Evolutionary conservation across 2,113 vertebrate genomes (phyloP), one percentile per base, ranked within the genome.

Genomic region (Catagonus wagneri): DNA sequence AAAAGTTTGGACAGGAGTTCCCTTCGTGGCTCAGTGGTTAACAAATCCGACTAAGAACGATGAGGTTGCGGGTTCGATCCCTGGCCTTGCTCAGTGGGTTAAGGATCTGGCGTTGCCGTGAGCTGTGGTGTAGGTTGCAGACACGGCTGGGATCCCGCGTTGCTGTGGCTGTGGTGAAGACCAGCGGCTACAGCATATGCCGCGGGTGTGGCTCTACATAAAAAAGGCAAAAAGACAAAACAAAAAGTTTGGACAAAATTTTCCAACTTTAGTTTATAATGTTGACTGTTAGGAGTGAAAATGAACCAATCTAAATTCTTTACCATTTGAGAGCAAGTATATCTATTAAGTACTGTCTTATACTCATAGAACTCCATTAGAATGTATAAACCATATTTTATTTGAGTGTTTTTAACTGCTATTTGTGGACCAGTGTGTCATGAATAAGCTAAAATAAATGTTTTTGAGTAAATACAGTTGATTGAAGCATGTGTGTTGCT

Each of bases 401-500:
- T 61, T n/a, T 85, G n/a, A 16, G 6, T 78, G 36, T 83, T 95
- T 95, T 89, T 76, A 92, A 66, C 20, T 54, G 13, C 25, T 84
- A 9, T 50, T 20, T 87, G 15, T 97, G 60, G 32, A 27, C 29
- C 10, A 22, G 1, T 86, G 14, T 90, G 23, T 92, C 74, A 74
- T 56, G 56, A 85, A 69, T 89, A 60, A 89, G 22, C 29, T 50
- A 83, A 83, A 90, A 87, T 34, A 56, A 54, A 32, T 52, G 16
- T 39, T 15, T 72, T 72, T 86, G 7, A 94, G 7, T 91, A 83
- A 76, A 60, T 78, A 20, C 20, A 39, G n/a, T 61, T 85, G 16
- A 74, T 68, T 65, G 63, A 88, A 27, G 5, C 25, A 78, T 39
- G 22, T 74, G 22, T 54, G 16, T 60, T n/a, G 5, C 74, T 36